Evolutionary conservation across 64 coral and sea anemone species (phyloP).

Genomic region (Pocillopora damicornis): DNA sequence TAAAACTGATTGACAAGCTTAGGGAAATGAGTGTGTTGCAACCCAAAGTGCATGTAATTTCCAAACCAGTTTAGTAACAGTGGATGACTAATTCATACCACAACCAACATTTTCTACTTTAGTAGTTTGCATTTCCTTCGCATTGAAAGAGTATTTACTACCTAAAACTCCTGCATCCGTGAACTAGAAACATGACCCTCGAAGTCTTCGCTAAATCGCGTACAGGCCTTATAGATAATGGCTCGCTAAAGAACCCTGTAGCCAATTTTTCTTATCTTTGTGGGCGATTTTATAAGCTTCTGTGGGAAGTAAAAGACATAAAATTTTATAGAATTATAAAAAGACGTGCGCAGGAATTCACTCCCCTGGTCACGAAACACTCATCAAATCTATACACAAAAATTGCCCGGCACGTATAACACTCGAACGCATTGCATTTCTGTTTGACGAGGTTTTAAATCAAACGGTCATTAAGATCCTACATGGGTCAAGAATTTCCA

Average conservation of each 20-base stretch:
- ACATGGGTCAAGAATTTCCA: constrained; percentile 21
- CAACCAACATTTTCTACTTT: neutral
- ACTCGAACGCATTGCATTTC: constrained; percentile 3
- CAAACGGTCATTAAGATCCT: constrained; percentile 5
- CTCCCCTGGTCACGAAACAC: constrained; percentile 28
- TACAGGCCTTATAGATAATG: neutral
- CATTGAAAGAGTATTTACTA: neutral
- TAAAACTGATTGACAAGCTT: neutral
- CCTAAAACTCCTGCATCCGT: neutral
- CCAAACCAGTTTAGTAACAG: too few species aligned
- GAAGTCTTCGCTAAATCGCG: neutral
- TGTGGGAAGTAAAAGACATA: neutral
- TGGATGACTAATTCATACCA: too few species aligned
- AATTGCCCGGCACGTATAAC: constrained; percentile 23
- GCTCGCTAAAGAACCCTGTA: too few species aligned
- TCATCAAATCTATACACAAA: neutral
- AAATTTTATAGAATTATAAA: neutral
- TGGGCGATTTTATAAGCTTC: neutral
- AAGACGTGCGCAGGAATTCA: constrained; percentile 23
- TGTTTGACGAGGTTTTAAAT: neutral
- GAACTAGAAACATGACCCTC: constrained; percentile 1
- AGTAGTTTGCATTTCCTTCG: neutral
- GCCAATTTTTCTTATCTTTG: neutral
- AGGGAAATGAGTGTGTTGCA: neutral
- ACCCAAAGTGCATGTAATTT: too few species aligned